Evolutionary conservation across 1,140 invertebrate genomes (phyloP), one percentile per base, ranked within the genome.

Genomic region (Penaeus japonicus): DNA sequence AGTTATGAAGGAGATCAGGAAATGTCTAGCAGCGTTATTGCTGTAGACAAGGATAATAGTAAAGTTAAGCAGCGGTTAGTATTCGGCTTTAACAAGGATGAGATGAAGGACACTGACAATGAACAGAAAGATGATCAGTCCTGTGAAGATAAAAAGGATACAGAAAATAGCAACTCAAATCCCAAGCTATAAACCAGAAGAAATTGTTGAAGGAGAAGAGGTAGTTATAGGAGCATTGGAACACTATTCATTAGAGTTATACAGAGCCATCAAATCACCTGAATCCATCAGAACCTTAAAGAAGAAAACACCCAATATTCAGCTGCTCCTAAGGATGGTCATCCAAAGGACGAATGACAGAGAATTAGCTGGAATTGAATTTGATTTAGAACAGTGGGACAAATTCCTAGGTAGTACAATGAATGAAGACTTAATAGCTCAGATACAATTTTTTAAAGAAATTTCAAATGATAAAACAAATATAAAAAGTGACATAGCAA

Each of bases 191-290:
- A 84, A 78, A 24, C 84, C 89, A 39, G 89, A 90, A 30, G 32
- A 90, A 65, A 73, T 90, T 5, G 65, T 90, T 22, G 53, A 77
- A 47, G 89, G 89, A n/a, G 84, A 90, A 79, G 85, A 90, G 4
- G 22, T 90, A 22, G 85, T 90, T 39, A 90, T 90, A 20, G 89
- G 89, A 78, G 85, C 89, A 10, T 84, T 84, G 55, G 84, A 90
- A 7, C 85, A 90, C 70, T 87, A 79, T 84, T 90, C 89, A 1
- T 75, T 90, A 10, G 89, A 90, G 18, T 57, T 90, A 17, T 90
- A 87, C 54, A 87, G 70, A 65, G 80, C 84, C 30, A 80, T 86
- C 32, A 90, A 87, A 62, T 87, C 84, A 20, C 79, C 87, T n/a
- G 77, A 78, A 20, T 30, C 53, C 30, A 27, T 57, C 2, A 10